Evolutionary conservation across 2,113 vertebrate genomes (phyloP), one percentile per base, ranked within the genome.

Genomic region (Xerus inauris): DNA sequence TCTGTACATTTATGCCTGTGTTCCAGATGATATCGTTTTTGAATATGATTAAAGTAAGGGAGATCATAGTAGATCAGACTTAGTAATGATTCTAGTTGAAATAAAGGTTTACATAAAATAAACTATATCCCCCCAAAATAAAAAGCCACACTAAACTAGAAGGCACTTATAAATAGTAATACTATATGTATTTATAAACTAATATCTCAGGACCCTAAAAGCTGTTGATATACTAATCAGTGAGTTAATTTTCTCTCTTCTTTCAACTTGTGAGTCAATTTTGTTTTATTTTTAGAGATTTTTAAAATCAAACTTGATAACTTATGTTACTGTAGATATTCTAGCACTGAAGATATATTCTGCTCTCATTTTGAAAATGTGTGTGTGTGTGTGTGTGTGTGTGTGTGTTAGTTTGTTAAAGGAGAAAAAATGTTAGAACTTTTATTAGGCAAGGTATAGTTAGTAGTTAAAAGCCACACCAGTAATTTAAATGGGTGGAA

Each of bases 101-200:
- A 79, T 93, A 82, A 80, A 95, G 26, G 2, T 54, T 89, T 94
- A 22, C 69, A 26, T 94, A 38, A 71, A 49, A 84, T 51, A 92
- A 38, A 65, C 35, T n/a, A 40, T 40, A 59, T 7, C 28, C 24
- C 24, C 12, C 45, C 28, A 7, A 24, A 9, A 40, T 71, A 40
- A 79, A 81, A 51, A 16, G 14, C 28, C 49, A 26, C 4, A 35
- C 42, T 67, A 57, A n/a, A 51, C 42, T 38, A 65, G 11, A 54
- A 28, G 28, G 14, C 11, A 20, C 26, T 35, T 92, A 59, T 76
- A 28, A 83, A 42, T 62, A 77, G 73, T 47, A 77, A 67, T 49
- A 77, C 45, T 89, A 62, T n/a, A 35, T 45, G 30, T 28, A 38
- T 69, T n/a, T n/a, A 14, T 75, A 65, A 89, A 73, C 65, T 67